These are phyloP conservation scores for Diploscapter pachys DNA, from an alignment of 1,140 invertebrate species.

Conservation along the genomic window DNA sequence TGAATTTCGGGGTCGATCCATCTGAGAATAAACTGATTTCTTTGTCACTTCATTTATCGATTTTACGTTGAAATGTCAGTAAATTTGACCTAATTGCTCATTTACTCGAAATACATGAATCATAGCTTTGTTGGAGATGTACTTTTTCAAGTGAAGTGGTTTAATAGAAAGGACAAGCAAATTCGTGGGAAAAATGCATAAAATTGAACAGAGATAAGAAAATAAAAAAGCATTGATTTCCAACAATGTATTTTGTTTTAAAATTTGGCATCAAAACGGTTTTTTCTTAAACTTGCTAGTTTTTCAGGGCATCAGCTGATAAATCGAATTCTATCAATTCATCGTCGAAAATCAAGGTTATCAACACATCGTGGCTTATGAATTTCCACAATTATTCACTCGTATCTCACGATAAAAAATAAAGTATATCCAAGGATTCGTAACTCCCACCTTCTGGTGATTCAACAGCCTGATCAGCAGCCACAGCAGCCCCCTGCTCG, in stretches of 20 bases:
- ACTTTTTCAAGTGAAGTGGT: slow-evolving; percentile 1
- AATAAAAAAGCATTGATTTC: no score
- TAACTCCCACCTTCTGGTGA: slow-evolving; percentile 6
- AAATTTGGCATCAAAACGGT: no score
- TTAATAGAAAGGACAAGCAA: neutral
- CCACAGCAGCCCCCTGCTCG: slow-evolving; percentile 11
- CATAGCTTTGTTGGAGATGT: neutral
- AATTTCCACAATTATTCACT: neutral
- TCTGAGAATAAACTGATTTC: neutral
- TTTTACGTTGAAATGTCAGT: slow-evolving; percentile 5
- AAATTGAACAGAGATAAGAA: no score
- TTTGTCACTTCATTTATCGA: neutral
- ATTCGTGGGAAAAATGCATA: no score
- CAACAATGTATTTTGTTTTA: no score
- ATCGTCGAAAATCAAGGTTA: neutral
- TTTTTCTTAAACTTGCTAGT: no score
- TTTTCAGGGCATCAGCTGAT: no score
- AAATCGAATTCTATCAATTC: no score
- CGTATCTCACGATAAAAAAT: slow-evolving; percentile 7
- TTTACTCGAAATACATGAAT: neutral
- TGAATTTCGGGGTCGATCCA: slow-evolving; percentile 11
- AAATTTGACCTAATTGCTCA: slow-evolving; percentile 2
- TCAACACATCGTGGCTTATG: slow-evolving; percentile 13
- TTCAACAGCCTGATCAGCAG: neutral
- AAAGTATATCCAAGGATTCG: neutral